Conservation (phyloP, 2,113 vertebrate species). For the Vireo altiloquus region DNA sequence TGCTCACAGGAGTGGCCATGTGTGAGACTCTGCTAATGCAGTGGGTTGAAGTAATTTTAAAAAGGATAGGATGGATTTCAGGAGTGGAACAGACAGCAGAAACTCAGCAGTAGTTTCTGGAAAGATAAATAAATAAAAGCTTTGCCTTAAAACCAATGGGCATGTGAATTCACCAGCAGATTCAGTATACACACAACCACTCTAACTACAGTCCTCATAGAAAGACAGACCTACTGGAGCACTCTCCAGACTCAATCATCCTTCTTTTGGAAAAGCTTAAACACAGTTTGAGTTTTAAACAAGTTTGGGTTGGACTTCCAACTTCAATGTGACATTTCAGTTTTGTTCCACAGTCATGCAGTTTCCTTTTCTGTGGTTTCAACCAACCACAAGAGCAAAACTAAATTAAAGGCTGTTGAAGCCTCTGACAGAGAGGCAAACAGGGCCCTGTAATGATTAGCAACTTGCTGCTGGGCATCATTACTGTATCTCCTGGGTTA, state of each 20-base stretch:
- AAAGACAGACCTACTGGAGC: not conserved
- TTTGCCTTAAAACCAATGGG: not conserved
- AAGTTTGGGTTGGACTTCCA: not conserved
- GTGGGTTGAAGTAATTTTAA: not conserved
- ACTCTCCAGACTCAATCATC: not conserved
- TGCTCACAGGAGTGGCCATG: not conserved
- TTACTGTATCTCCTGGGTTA: not conserved
- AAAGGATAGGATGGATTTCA: not conserved
- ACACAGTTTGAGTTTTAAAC: not conserved
- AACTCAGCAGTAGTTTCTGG: not conserved
- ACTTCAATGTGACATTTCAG: not conserved
- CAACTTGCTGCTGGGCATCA: not conserved
- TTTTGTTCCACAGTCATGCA: not conserved
- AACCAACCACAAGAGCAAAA: not conserved
- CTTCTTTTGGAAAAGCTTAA: not conserved
- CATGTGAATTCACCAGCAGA: not conserved
- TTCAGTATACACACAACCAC: not conserved
- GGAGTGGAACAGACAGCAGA: not conserved
- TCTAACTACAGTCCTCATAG: not conserved
- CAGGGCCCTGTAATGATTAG: slow-evolving; percentile 22
- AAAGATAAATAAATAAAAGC: not conserved
- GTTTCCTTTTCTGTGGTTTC: not conserved
- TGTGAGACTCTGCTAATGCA: not conserved
- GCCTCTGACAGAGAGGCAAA: not conserved
- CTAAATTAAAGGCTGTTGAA: not conserved